Evolutionary conservation across 2,113 vertebrate genomes (phyloP), one percentile per base, ranked within the genome.

Genomic region (Macroglossus sobrinus): DNA sequence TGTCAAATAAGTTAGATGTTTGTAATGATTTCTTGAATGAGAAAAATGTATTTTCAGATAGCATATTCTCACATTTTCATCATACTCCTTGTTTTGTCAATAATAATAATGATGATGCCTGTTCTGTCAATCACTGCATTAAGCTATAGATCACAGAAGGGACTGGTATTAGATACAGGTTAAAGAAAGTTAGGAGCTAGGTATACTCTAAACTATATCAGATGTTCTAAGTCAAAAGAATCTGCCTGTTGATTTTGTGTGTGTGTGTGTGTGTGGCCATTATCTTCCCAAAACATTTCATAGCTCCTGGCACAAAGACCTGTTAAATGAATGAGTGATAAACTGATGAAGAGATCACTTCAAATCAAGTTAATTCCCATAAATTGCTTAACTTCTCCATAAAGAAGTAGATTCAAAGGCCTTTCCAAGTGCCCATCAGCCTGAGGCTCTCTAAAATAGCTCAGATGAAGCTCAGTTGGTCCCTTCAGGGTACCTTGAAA

Each of bases 1-100:
- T 68, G n/a, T 89, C 69, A 86, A 82, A 30, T 71, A 38, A 94
- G 30, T 91, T 91, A 45, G n/a, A 86, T 18, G 26, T 91, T 93
- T 78, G 57, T 45, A 79, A 66, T 74, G 47, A 91, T 64, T 64
- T 89, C 59, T 93, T 78, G 24, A 68, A 45, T 68, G 7, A 71
- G 45, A 76, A 96, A 96, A 50, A 69, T 74, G 10, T 15, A 55
- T 96, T 86, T 91, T 74, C 50, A 61, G 43, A 45, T 11, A 80
- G 22, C 72, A 18, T 16, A 33, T 61, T 88, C 72, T 91, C 50
- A 80, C 47, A 43, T 86, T 50, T 94, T 24, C 45, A 30, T 66
- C 53, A 64, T 30, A 16, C 5, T 21, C 55, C 38, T 84, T 61
- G 38, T n/a, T 80, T 43, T 68, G 47, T 85, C 47, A 68, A 55